Evolutionary conservation across 2,113 vertebrate genomes (phyloP).

Genomic region (Nesogale talazaci): DNA sequence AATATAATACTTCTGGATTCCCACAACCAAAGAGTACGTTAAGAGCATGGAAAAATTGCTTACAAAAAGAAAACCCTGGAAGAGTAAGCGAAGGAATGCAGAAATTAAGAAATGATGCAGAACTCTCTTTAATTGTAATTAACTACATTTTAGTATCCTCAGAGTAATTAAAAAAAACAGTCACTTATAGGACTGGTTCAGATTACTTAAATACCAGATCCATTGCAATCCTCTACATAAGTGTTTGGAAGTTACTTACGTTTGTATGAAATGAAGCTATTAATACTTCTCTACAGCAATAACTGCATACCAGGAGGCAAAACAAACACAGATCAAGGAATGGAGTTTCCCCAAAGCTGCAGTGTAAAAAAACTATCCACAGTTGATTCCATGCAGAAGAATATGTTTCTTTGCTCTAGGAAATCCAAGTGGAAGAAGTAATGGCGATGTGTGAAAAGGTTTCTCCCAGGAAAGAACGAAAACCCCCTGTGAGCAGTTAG

Average conservation of each 20-base stretch:
- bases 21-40: constrained; percentile 79
- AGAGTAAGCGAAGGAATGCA: constrained; percentile 81
- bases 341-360: no score
- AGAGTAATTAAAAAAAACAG: constrained; percentile 89
- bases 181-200: constrained; percentile 87
- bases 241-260: constrained; percentile 89
- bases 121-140: no score
- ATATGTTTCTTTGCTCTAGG: constrained; percentile 93
- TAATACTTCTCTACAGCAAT: constrained; percentile 95
- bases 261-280: no score
- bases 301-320: constrained; percentile 95
- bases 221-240: constrained; percentile 87
- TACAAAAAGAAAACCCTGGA: constrained; percentile 80
- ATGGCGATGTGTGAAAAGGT: constrained; percentile 98
- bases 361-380: constrained; percentile 91
- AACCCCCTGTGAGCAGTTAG: constrained; percentile 86
- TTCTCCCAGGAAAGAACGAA: constrained; percentile 86
- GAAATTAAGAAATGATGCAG: constrained; percentile 81
- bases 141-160: constrained; percentile 85
- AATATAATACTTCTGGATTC: constrained; percentile 79
- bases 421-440: constrained; percentile 95
- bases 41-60: constrained; percentile 80
- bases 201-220: constrained; percentile 88
- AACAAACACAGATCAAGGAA: constrained; percentile 92
- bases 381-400: constrained; percentile 90